Base-by-base conservation (phyloP, 2,888 invertebrate genomes). In the Scaptomyza flava region DNA sequence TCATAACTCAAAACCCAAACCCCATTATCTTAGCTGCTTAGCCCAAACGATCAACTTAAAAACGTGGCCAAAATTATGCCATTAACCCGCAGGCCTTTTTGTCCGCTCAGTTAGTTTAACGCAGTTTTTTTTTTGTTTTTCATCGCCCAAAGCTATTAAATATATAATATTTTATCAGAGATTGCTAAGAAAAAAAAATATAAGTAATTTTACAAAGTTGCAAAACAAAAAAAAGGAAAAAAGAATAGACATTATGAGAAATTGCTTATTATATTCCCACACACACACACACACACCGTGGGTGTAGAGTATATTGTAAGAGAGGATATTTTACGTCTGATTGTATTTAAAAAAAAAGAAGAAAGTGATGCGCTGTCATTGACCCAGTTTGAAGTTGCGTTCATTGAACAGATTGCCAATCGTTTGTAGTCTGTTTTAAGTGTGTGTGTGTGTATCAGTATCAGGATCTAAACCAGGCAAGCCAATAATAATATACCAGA, bases 291-390 rank as follows among this genome's bases (percentile, higher is more conserved):
- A 36, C 14, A 38, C 38, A 38, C 14, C 3, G 23, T 27, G 70
- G 51, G 62, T 71, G 61, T 70, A 1, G 1, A 6, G n/a, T 36
- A 65, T 36, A 36, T n/a, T 38, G 38, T 14, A 14, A 73, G 66
- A 64, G 73, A 14, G 14, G 71, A 79, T 79, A 78, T 78, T 78
- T 83, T 79, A 81, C 79, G 84, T 72, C 71, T 84, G 81, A 83
- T 72, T 84, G 78, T 77, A 61, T 73, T 83, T 69, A 77, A 77
- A 83, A 38, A 17, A 17, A 17, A 8, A 38, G 14, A 38, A 38
- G 17, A 17, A 81, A 51, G 81, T 81, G 79, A 83, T 72, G 75
- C 60, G 58, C 65, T 57, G 60, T 60, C 65, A 73, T 73, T 74
- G 73, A 58, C 57, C 46, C 27, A 58, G 45, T 63, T 65, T 54